Base-by-base conservation (phyloP, 2,797 vertebrate genomes). In the Gallinago stenura region DNA sequence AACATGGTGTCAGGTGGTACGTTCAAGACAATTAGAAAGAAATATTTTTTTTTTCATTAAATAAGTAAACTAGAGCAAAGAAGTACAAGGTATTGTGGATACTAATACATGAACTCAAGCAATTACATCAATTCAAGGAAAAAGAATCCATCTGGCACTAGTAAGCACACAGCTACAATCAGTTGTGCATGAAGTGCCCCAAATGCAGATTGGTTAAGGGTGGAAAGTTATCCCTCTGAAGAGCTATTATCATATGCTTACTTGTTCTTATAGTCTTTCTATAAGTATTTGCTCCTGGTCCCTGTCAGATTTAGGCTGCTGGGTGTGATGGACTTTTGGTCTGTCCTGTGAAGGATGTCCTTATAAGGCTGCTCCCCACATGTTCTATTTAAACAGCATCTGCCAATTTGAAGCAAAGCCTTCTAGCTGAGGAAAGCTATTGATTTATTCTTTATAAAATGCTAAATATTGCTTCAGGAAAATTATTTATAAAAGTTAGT, bases 381-480 rank as follows among this genome's bases (percentile, higher is more conserved):
- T 5, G 3, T 41, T 69, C 18, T 66, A 10, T 30, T 80, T 76
- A 65, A 94, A 30, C 6, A 94, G 35, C 30, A 57, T 41, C 22
- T 5, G 3, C 17, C n/a, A 68, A 83, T 87, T 81, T 96, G 61
- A 94, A 94, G 15, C 61, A 48, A 90, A 41, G 15, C 8, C 31
- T 69, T 39, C 13, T 22, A 69, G 2, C 33, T 75, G 22, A 94
- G 41, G 25, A 41, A 81, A 84, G 30, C n/a, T 51, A 46, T 14
- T n/a, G 77, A 57, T 64, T 81, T 87, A n/a, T 70, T 58, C 39
- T 65, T 93, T 88, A n/a, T 54, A 84, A 95, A 91, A 73, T 82
- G 22, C 28, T 84, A 85, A 12, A 24, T 93, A 87, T 46, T 76
- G 39, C 24, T 90, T 79, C 60, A 89, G 79, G 37, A 61, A 87